A percentile compares a stretch with the other conserved stretches of the same genome.
Conservation (phyloP, 2,888 invertebrate species). For the Alcis repandata region DNA sequence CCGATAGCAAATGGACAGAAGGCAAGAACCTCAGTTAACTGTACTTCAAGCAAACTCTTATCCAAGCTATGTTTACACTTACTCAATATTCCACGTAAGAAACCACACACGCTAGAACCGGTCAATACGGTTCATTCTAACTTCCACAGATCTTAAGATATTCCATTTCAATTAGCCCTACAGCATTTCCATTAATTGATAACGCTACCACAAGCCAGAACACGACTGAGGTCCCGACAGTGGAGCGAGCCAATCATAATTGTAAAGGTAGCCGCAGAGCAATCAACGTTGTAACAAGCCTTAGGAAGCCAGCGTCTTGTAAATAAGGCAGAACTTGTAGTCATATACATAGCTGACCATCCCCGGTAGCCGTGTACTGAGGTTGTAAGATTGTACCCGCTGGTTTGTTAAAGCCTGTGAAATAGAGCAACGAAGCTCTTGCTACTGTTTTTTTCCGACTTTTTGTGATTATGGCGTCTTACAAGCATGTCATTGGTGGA, state of each 20-base stretch:
- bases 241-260: constrained; percentile 37
- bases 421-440: too few species aligned
- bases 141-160: constrained; percentile 14
- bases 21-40: too few species aligned
- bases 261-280: constrained; percentile 36
- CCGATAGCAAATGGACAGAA: too few species aligned
- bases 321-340: neutral
- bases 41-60: neutral
- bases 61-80: neutral
- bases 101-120: constrained; percentile 5
- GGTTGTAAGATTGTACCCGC: neutral
- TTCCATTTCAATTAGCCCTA: constrained; percentile 26
- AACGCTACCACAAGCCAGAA: constrained; percentile 14
- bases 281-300: constrained; percentile 30
- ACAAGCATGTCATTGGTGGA: too few species aligned
- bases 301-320: neutral
- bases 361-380: neutral
- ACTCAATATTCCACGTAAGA: neutral
- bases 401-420: too few species aligned
- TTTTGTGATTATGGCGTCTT: too few species aligned
- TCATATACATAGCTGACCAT: neutral
- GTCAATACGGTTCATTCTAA: neutral
- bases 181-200: constrained; percentile 32
- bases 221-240: constrained; percentile 33
- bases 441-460: too few species aligned